A percentile compares a stretch with the other conserved stretches of the same genome.
Conservation (phyloP, 2,113 vertebrate species). For the Notarius quadriscutis region DNA sequence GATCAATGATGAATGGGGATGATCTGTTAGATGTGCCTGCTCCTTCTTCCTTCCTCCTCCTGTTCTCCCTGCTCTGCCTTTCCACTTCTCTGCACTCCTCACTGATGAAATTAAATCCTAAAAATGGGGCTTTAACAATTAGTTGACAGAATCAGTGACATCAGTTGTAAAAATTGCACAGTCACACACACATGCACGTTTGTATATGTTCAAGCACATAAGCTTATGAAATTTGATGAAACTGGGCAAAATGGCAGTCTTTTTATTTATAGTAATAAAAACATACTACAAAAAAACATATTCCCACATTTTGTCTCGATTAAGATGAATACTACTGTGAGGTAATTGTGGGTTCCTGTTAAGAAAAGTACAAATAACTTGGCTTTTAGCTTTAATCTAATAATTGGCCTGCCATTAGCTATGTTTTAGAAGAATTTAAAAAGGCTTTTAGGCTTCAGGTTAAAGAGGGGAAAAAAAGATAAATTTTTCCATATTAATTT, state of each 20-base stretch:
- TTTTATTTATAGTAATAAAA: not conserved
- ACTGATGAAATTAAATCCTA: conserved; percentile 31
- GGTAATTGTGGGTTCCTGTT: not conserved
- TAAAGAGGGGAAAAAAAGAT: not conserved
- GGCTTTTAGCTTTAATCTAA: not conserved
- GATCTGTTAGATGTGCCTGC: conserved; percentile 34
- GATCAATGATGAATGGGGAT: conserved; percentile 51
- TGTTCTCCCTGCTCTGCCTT: not conserved
- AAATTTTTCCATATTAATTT: not conserved
- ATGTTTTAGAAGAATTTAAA: not conserved
- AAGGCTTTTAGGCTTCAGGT: not conserved
- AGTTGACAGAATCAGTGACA: not conserved
- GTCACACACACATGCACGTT: not conserved
- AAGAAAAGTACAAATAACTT: not conserved
- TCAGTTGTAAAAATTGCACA: not conserved
- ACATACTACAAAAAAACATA: not conserved
- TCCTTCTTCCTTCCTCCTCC: conserved; percentile 32
- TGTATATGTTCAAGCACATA: not conserved
- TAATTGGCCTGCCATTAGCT: not conserved
- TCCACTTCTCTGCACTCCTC: conserved; percentile 27
- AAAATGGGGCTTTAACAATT: not conserved
- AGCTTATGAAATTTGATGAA: not conserved
- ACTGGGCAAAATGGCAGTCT: not conserved
- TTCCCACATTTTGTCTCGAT: not conserved
- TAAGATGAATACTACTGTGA: not conserved